phyloP scores from a whole-genome alignment of 1,140 invertebrate species.

The Brachionus plicatilis region DNA sequence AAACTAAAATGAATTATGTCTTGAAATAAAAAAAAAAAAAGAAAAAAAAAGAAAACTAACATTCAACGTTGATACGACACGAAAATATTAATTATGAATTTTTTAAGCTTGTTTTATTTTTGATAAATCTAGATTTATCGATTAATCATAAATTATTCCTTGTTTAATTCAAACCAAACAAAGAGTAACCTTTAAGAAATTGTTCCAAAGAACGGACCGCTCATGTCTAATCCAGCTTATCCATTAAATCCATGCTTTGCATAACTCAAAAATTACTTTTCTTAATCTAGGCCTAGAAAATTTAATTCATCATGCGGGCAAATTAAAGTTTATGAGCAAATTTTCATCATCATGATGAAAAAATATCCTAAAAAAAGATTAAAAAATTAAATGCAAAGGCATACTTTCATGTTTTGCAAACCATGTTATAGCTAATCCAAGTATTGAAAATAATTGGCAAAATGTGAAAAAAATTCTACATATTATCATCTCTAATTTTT shows the following conservation, averaged over 20 bases:
- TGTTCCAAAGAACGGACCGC: neutral
- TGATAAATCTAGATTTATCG: conserved; percentile 24
- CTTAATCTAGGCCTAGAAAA: neutral
- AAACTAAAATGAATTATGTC: conserved; percentile 17
- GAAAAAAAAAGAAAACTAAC: neutral
- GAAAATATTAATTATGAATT: conserved; percentile 34
- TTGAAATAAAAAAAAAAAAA: neutral
- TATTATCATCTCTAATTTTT: too few species aligned
- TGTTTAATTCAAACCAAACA: neutral
- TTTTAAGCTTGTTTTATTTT: neutral
- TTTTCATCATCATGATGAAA: too few species aligned
- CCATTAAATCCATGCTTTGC: neutral
- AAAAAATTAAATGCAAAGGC: too few species aligned
- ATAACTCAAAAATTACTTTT: neutral
- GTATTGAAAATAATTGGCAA: too few species aligned
- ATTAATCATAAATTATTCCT: conserved; percentile 33
- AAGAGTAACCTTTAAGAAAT: neutral
- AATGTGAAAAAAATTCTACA: too few species aligned
- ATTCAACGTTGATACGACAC: conserved; percentile 16
- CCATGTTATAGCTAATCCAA: too few species aligned
- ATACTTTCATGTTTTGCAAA: too few species aligned
- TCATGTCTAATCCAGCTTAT: neutral
- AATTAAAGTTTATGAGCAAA: too few species aligned
- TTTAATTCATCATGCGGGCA: too few species aligned
- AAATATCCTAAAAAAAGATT: too few species aligned